Percentiles rank a stretch among this genome's conserved stretches.
phyloP scores from a whole-genome alignment of 2,888 invertebrate species.

The Camptogramma bilineatum region DNA sequence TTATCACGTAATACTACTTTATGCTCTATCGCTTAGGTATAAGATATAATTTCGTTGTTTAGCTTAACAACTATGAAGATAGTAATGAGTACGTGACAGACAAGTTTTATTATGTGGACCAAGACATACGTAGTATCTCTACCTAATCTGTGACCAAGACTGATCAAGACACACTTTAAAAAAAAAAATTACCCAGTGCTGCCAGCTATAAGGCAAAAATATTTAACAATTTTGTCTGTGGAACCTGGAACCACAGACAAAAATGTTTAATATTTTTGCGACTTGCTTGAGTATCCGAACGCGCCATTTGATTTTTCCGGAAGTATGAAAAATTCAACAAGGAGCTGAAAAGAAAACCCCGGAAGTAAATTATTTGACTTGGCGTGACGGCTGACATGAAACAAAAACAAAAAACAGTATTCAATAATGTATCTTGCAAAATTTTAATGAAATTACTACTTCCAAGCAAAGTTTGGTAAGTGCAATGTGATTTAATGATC shows the following conservation, averaged over 20 bases:
- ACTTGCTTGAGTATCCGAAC: conserved; percentile 34
- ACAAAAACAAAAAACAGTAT: conserved; percentile 82
- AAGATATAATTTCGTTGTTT: conserved; percentile 22
- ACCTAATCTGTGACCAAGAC: too few species aligned
- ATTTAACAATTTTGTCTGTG: conserved; percentile 36
- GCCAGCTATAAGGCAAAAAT: conserved; percentile 16
- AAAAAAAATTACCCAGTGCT: conserved; percentile 19
- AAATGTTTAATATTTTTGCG: conserved; percentile 19
- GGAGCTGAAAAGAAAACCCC: conserved; percentile 37
- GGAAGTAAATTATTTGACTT: conserved; percentile 58
- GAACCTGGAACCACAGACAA: too few species aligned
- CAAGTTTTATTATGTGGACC: conserved; percentile 24
- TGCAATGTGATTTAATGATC: conserved; percentile 24
- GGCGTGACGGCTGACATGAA: conserved; percentile 64
- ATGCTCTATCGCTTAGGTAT: fast-evolving
- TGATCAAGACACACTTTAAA: too few species aligned
- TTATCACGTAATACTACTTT: not conserved
- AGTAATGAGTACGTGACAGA: conserved; percentile 41
- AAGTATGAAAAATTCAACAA: conserved; percentile 37
- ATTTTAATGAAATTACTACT: conserved; percentile 75
- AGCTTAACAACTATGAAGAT: conserved; percentile 31
- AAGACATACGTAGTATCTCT: not conserved
- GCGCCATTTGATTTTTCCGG: conserved; percentile 34
- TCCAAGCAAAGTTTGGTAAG: conserved; percentile 63
- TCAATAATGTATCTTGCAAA: conserved; percentile 74